phyloP scores from a whole-genome alignment of 2,888 invertebrate species.

The Aradus depressus region DNA sequence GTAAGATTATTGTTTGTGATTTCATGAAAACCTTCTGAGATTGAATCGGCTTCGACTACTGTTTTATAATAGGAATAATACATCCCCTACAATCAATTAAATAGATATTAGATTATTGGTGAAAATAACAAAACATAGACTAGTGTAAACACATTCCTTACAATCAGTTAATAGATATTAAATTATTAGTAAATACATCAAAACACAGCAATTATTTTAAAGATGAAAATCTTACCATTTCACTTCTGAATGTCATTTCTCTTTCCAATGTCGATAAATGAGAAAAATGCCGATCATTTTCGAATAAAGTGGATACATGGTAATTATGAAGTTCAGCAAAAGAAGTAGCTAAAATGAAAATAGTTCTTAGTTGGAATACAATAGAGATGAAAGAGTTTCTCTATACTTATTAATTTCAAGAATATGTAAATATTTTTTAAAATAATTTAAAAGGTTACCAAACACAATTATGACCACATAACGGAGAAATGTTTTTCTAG shows the following conservation, averaged over 20 bases:
- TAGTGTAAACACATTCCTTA: background rate
- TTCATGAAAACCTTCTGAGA: constrained; percentile 50
- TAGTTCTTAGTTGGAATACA: background rate
- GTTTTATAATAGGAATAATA: constrained; percentile 84
- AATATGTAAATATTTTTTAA: background rate
- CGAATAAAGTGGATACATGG: constrained; percentile 63
- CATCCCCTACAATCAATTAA: constrained; percentile 47
- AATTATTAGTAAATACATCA: background rate
- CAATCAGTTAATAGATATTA: background rate
- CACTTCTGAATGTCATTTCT: constrained; percentile 74
- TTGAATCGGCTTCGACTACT: constrained; percentile 53
- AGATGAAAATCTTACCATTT: constrained; percentile 48
- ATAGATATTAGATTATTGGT: background rate
- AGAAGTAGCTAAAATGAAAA: constrained; percentile 23
- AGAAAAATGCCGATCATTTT: constrained; percentile 73
- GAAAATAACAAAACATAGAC: background rate
- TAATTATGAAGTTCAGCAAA: constrained; percentile 48
- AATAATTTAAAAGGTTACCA: constrained; percentile 3
- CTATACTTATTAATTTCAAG: background rate
- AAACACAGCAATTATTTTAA: background rate
- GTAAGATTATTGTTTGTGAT: constrained; percentile 62
- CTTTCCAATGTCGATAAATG: constrained; percentile 71
- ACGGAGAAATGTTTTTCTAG: background rate
- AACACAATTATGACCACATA: constrained; percentile 1
- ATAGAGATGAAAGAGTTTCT: background rate